Conservation (phyloP, 35 echinoderm and acorn worm genomes). For the Patiria miniata region DNA sequence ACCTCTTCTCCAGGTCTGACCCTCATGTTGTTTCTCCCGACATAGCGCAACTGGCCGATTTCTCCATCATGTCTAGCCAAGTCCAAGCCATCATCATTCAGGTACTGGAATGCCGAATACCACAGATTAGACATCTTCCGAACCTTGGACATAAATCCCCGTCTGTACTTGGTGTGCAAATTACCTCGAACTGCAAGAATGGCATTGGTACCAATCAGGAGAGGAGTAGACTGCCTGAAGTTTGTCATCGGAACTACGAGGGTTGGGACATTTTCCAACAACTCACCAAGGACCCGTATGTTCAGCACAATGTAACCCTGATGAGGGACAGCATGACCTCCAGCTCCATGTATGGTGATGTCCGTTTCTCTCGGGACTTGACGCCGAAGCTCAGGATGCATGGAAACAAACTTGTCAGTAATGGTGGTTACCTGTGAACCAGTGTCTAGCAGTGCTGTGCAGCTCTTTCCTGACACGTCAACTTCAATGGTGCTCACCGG, state of each 20-base stretch:
- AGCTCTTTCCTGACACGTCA: background rate
- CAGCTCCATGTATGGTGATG: background rate
- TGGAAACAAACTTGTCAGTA: background rate
- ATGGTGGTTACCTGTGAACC: slow-evolving; percentile 44
- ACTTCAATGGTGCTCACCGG: background rate
- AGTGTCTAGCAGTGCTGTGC: slow-evolving; percentile 21
- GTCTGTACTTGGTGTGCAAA: background rate
- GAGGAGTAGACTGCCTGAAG: background rate
- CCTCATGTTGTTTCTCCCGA: background rate
- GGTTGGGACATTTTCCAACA: slow-evolving; percentile 29
- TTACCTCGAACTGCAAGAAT: background rate
- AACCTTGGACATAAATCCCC: slow-evolving; percentile 6
- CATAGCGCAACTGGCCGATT: background rate
- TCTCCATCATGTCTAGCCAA: slow-evolving; percentile 12
- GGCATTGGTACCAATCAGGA: slow-evolving; percentile 29
- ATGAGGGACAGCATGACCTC: slow-evolving; percentile 25
- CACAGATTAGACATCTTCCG: background rate
- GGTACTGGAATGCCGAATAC: background rate
- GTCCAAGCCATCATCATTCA: slow-evolving; percentile 39
- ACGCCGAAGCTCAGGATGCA: background rate
- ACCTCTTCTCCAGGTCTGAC: background rate
- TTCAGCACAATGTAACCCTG: slow-evolving; percentile 23
- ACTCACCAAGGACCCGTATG: background rate
- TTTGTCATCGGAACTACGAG: slow-evolving; percentile 4
- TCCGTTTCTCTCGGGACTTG: background rate